phyloP scores from a whole-genome alignment of 2,888 invertebrate species.

The Smittia aterrima region DNA sequence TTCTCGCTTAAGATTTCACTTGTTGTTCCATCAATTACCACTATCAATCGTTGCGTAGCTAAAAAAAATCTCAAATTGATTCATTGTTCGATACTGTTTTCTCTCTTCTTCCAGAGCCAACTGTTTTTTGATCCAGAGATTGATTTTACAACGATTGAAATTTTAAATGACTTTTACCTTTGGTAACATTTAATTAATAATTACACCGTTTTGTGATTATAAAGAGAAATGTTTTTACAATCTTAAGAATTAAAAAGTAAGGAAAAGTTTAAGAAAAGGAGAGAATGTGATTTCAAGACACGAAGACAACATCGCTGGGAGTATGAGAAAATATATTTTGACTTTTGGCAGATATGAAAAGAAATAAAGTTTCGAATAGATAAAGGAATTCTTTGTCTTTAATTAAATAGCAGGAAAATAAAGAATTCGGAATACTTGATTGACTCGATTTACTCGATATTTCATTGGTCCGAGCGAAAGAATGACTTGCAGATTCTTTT shows the following conservation, averaged over 20 bases:
- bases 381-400: too few relatives aligned
- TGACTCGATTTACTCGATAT: too few relatives aligned
- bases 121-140: background rate
- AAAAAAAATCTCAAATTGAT: background rate
- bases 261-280: background rate
- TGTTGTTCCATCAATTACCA: background rate
- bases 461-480: too few relatives aligned
- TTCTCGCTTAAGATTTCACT: background rate
- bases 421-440: too few relatives aligned
- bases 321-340: too few relatives aligned
- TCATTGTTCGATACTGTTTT: background rate
- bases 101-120: background rate
- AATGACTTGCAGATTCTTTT: too few relatives aligned
- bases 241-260: background rate
- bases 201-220: background rate
- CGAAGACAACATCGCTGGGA: too few relatives aligned
- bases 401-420: too few relatives aligned
- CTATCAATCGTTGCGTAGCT: background rate
- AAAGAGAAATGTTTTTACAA: slow-evolving; percentile 1
- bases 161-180: background rate
- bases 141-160: background rate
- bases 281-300: background rate
- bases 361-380: too few relatives aligned
- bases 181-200: background rate
- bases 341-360: too few relatives aligned